These are phyloP conservation scores for Hippocampus kuda DNA, from an alignment of 2,797 vertebrate species.

Conservation along the genomic window DNA sequence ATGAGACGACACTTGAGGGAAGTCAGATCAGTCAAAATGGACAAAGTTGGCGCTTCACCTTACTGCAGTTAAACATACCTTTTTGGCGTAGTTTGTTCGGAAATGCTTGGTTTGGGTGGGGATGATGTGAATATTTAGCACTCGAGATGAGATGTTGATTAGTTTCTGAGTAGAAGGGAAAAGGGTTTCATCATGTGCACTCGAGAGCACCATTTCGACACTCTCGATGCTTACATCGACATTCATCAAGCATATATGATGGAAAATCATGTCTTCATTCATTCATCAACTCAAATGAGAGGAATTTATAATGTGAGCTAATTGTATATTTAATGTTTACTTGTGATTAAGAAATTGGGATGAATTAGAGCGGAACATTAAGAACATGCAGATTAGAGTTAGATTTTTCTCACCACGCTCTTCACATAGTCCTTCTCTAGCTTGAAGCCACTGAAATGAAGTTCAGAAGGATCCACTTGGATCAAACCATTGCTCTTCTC, in stretches of 20 bases:
- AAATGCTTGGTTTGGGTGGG: conserved; percentile 84
- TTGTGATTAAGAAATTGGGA: conserved; percentile 1
- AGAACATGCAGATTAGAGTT: background rate
- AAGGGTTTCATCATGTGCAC: conserved; percentile 19
- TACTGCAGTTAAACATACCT: conserved; percentile 55
- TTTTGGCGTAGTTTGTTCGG: conserved; percentile 78
- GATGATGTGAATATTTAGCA: conserved; percentile 75
- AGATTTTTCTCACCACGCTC: conserved; percentile 69
- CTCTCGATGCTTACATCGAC: conserved; percentile 23
- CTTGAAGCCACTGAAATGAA: conserved; percentile 87
- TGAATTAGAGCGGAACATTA: background rate
- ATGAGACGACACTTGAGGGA: conserved; percentile 72
- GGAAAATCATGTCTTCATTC: conserved; percentile 20
- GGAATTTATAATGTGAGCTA: background rate
- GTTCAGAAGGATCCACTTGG: conserved; percentile 73
- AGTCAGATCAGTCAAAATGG: conserved; percentile 10
- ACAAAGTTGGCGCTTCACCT: background rate
- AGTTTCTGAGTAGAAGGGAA: conserved; percentile 70
- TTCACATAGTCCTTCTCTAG: conserved; percentile 71
- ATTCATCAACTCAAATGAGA: conserved; percentile 1
- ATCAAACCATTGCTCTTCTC: conserved; percentile 67
- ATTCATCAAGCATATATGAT: conserved; percentile 15
- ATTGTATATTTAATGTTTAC: background rate
- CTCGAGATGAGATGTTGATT: conserved; percentile 77
- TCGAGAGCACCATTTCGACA: conserved; percentile 25